phyloP scores from a whole-genome alignment of 2,888 invertebrate species.

The Chymomyza amoena region DNA sequence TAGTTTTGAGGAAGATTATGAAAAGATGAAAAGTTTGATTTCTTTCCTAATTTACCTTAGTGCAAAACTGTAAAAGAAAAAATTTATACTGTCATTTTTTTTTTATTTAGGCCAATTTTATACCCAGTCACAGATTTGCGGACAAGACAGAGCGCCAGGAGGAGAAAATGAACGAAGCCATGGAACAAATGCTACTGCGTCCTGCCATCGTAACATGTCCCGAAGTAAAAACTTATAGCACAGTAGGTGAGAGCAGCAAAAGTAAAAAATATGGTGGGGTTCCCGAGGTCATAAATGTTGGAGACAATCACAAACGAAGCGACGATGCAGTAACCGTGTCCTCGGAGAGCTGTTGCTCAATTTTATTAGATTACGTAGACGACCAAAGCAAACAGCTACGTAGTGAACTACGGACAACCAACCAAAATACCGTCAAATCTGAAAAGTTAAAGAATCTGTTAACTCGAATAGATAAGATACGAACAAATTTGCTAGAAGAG shows the following conservation, averaged over 20 bases:
- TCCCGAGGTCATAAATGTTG: constrained; percentile 56
- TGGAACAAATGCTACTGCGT: constrained; percentile 78
- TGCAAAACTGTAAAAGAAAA: no score
- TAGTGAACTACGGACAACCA: constrained; percentile 65
- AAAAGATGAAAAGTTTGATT: no score
- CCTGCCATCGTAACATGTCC: constrained; percentile 76
- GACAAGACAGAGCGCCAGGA: constrained; percentile 79
- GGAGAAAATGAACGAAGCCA: constrained; percentile 80
- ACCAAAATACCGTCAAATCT: constrained; percentile 53
- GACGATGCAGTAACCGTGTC: constrained; percentile 44
- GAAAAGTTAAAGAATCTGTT: constrained; percentile 62
- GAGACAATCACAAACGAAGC: constrained; percentile 20
- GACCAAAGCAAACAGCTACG: constrained; percentile 73
- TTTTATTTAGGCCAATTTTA: constrained; percentile 74
- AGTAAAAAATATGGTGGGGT: background rate
- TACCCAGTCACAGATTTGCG: constrained; percentile 78
- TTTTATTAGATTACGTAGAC: constrained; percentile 75
- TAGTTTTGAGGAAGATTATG: no score
- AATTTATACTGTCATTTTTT: background rate
- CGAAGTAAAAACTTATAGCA: constrained; percentile 40
- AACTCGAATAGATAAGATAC: constrained; percentile 70
- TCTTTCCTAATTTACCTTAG: no score
- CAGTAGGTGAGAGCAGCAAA: background rate
- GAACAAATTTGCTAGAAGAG: constrained; percentile 65
- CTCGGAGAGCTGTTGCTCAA: constrained; percentile 74